These are phyloP conservation scores for Limnephilus auricula DNA, from an alignment of 2,888 invertebrate genomes.

Conservation along the genomic window DNA sequence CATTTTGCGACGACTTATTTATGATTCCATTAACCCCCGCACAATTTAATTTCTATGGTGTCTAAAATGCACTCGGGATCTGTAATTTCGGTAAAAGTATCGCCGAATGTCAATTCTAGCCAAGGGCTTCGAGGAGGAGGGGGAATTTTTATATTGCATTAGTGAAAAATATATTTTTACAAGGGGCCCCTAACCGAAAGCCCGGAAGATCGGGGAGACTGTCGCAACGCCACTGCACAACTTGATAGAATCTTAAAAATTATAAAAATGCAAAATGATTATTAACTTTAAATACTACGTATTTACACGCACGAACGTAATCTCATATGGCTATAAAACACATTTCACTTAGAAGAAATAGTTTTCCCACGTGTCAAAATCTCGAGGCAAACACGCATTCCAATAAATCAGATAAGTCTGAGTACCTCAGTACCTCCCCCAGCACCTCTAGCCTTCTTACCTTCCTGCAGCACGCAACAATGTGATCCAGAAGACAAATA, in stretches of 20 bases:
- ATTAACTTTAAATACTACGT: background rate
- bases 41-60: no score
- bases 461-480: slow-evolving; percentile 17
- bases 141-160: background rate
- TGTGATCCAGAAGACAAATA: slow-evolving; percentile 41
- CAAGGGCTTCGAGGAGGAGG: background rate
- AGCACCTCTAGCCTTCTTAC: background rate
- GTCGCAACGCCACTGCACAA: background rate
- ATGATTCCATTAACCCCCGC: no score
- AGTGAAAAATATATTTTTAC: background rate
- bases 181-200: background rate
- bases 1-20: no score
- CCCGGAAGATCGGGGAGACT: background rate
- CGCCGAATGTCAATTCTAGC: background rate
- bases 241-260: background rate
- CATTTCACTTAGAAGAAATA: slow-evolving; percentile 9
- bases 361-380: slow-evolving; percentile 59
- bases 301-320: background rate
- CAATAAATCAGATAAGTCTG: slow-evolving; percentile 52
- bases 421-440: slow-evolving; percentile 6
- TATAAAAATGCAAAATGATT: background rate
- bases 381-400: slow-evolving; percentile 54
- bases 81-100: background rate
- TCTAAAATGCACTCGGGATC: background rate
- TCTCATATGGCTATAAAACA: background rate